Conservation (phyloP, 2,797 vertebrate genomes). For the Melanogrammus aeglefinus region DNA sequence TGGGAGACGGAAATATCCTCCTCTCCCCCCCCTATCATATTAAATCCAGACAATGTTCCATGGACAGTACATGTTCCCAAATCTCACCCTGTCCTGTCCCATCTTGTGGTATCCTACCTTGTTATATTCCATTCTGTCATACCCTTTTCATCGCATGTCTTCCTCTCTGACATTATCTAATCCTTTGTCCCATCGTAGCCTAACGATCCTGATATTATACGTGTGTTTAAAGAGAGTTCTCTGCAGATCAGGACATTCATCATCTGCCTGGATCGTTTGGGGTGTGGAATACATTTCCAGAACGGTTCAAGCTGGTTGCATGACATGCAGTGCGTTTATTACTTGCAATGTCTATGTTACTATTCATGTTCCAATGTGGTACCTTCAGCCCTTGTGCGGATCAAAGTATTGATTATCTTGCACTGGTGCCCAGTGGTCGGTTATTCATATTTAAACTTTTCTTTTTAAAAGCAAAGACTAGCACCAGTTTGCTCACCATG, state of each 20-base stretch:
- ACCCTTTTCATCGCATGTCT: neutral
- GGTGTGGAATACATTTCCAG: neutral
- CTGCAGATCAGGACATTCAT: neutral
- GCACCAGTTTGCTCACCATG: too few relatives aligned
- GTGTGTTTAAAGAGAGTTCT: neutral
- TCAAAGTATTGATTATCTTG: neutral
- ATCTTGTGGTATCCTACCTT: neutral
- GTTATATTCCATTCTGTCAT: neutral
- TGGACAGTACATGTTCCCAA: neutral
- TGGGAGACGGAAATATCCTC: neutral
- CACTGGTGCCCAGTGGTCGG: slow-evolving; percentile 8
- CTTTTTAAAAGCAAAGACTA: slow-evolving; percentile 2
- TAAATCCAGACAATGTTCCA: neutral
- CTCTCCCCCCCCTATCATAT: neutral
- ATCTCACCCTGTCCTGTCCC: neutral
- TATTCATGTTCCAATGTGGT: neutral
- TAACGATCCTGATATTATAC: neutral
- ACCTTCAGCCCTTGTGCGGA: neutral
- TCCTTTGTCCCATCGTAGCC: neutral
- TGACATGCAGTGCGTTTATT: neutral
- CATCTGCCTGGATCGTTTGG: neutral
- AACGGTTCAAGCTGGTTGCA: neutral
- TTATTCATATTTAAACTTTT: slow-evolving; percentile 17
- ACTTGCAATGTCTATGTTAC: neutral
- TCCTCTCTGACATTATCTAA: neutral